phyloP scores from a whole-genome alignment of 2,888 invertebrate species.

The Tipula confusa region DNA sequence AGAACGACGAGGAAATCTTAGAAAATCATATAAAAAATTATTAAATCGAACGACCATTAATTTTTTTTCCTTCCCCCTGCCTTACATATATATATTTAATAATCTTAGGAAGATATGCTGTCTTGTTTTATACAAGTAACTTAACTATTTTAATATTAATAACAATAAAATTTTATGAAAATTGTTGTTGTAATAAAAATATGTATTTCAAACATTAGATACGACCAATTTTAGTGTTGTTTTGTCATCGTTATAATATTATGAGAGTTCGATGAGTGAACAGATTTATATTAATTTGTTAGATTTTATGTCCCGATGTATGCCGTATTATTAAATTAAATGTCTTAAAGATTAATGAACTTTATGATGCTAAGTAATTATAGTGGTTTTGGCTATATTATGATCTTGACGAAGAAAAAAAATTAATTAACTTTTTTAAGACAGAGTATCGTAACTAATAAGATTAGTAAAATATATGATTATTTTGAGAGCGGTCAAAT shows the following conservation, averaged over 20 bases:
- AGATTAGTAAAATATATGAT: too few species aligned
- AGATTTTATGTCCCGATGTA: not conserved
- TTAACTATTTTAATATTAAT: conserved; percentile 16
- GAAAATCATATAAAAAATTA: conserved; percentile 16
- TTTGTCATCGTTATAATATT: not conserved
- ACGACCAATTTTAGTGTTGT: not conserved
- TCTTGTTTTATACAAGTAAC: not conserved
- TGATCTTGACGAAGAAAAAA: not conserved
- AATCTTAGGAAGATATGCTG: not conserved
- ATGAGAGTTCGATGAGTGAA: not conserved
- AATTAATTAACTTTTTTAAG: not conserved
- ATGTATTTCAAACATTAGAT: not conserved
- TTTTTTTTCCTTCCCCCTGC: not conserved
- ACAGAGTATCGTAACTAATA: not conserved
- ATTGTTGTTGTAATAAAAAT: conserved; percentile 1
- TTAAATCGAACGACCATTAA: conserved; percentile 15
- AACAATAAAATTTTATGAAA: conserved; percentile 12
- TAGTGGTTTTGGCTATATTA: not conserved
- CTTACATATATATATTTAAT: not conserved
- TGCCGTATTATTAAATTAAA: not conserved
- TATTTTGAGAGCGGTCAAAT: too few species aligned
- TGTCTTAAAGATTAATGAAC: not conserved
- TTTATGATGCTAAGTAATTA: not conserved
- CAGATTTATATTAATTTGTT: not conserved
- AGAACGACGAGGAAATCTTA: not conserved